Evolutionary conservation across 2,797 vertebrate genomes (phyloP), one percentile per base, ranked within the genome.

Genomic region (Danionella dracula): DNA sequence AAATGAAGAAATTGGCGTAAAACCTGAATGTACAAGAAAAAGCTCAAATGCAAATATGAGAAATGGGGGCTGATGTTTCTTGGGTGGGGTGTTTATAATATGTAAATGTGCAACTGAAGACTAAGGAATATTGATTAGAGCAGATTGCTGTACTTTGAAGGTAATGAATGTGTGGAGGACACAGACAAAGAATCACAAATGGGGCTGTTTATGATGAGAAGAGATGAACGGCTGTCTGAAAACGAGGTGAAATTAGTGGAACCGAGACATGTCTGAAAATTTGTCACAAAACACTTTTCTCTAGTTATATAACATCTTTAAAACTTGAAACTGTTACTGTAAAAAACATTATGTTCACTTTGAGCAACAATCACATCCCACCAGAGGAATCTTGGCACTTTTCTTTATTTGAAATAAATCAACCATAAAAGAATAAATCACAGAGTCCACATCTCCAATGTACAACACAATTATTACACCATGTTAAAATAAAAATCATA

Each of bases 331-430:
- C n/a, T n/a, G n/a, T n/a, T n/a, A n/a, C n/a, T n/a, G n/a, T n/a
- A n/a, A n/a, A n/a, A n/a, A n/a, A n/a, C n/a, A n/a, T n/a, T n/a
- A n/a, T n/a, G n/a, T n/a, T n/a, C n/a, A n/a, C n/a, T n/a, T n/a
- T n/a, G n/a, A n/a, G n/a, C n/a, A n/a, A 8, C 9, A 31, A 31
- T 21, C 62, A 64, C 4, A 44, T 10, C n/a, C 72, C 45, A 62
- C 19, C 66, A 57, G 59, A n/a, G 9, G 13, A 57, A 71, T 64
- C 68, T 84, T 90, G 86, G 86, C 84, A 89, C 85, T 76, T 80
- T 38, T 80, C 68, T 75, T 87, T 90, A 88, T 88, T 90, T 69
- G 75, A 82, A 86, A 85, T 64, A 82, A 81, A n/a, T n/a, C n/a
- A 83, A 78, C 63, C 40, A 79, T 75, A 64, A 76, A 75, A 83